Conservation (phyloP, 1,140 invertebrate species). For the Paralvinella palmiformis region DNA sequence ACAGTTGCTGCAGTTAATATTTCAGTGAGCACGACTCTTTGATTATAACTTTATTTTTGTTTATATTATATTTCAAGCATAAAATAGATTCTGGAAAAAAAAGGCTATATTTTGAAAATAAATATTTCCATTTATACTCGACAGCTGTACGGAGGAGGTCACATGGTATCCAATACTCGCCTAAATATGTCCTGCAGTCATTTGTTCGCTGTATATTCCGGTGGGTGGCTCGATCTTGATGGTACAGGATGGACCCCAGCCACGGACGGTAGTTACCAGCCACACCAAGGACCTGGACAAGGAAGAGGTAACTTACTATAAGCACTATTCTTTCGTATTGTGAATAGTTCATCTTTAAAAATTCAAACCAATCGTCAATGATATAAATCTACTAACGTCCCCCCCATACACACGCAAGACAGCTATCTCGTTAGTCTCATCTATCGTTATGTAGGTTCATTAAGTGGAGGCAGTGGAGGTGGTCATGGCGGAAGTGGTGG, state of each 20-base stretch:
- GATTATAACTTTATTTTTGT: neutral
- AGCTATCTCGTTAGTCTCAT: too few relatives aligned
- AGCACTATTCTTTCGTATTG: too few relatives aligned
- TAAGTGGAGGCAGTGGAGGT: slow-evolving; percentile 32
- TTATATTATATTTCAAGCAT: slow-evolving; percentile 1
- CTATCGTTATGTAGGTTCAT: neutral
- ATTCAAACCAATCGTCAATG: too few relatives aligned
- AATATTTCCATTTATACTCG: neutral
- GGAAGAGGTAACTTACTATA: slow-evolving; percentile 27
- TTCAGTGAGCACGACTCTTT: slow-evolving; percentile 19
- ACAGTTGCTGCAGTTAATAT: slow-evolving; percentile 28
- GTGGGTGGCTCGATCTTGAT: slow-evolving; percentile 29
- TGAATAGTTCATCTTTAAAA: too few relatives aligned
- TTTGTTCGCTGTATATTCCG: slow-evolving; percentile 33
- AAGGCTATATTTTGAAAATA: neutral
- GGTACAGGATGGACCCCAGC: slow-evolving; percentile 21
- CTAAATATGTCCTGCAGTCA: slow-evolving; percentile 28
- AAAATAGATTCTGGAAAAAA: neutral
- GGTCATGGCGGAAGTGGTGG: slow-evolving; percentile 39
- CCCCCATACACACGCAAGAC: slow-evolving; percentile 12
- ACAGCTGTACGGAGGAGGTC: slow-evolving; percentile 31
- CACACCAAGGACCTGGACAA: slow-evolving; percentile 17
- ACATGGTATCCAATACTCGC: slow-evolving; percentile 26
- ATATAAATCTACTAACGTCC: too few relatives aligned
- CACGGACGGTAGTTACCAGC: neutral